Evolutionary conservation across 2,888 invertebrate genomes (phyloP).

Genomic region (Aspidiotus destructor): DNA sequence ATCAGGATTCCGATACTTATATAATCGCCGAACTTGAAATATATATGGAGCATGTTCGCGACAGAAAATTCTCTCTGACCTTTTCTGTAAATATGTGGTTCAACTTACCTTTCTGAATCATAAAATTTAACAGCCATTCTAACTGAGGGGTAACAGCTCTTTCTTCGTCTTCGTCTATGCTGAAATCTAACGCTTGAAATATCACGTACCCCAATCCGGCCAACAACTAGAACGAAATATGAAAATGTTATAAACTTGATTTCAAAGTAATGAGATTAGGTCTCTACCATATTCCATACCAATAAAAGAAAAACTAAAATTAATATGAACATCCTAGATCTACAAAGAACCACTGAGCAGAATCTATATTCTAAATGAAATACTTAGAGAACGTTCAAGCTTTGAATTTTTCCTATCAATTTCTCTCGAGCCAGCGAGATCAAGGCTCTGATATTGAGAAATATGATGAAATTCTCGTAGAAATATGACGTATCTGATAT

Average conservation of each 20-base stretch:
- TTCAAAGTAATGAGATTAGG: too few relatives aligned
- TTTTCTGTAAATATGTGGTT: neutral
- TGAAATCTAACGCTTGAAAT: slow-evolving; percentile 82
- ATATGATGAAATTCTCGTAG: too few relatives aligned
- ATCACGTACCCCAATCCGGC: slow-evolving; percentile 72
- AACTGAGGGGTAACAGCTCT: slow-evolving; percentile 74
- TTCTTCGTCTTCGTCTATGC: slow-evolving; percentile 75
- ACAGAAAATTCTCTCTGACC: too few relatives aligned
- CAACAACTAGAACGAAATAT: slow-evolving; percentile 55
- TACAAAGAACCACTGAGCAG: neutral
- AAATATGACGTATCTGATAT: neutral
- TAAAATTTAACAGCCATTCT: slow-evolving; percentile 72
- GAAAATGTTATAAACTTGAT: slow-evolving; percentile 10
- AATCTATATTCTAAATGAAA: neutral
- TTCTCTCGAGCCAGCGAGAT: too few relatives aligned
- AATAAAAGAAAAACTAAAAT: neutral
- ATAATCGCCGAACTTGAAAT: too few relatives aligned
- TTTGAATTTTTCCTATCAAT: too few relatives aligned
- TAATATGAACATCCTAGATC: neutral
- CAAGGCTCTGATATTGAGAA: too few relatives aligned
- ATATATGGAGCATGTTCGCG: too few relatives aligned
- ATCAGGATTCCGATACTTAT: too few relatives aligned
- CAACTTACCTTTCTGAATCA: slow-evolving; percentile 49
- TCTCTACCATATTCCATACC: neutral
- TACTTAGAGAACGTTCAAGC: too few relatives aligned